These are phyloP conservation scores for Hedya salicella DNA, from an alignment of 2,888 invertebrate species.

Conservation along the genomic window DNA sequence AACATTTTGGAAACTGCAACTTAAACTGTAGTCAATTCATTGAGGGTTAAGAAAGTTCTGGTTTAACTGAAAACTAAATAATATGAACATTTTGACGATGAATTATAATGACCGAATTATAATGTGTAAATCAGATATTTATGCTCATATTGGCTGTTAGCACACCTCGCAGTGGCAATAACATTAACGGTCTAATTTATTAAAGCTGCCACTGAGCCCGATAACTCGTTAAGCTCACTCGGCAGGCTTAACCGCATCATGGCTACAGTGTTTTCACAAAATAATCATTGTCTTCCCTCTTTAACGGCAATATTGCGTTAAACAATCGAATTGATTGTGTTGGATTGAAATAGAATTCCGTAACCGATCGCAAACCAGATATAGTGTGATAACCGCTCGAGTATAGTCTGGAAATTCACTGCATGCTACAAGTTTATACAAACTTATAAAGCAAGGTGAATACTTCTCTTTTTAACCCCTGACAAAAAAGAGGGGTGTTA, in stretches of 20 bases:
- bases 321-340: constrained; percentile 36
- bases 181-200: constrained; percentile 23
- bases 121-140: constrained; percentile 9
- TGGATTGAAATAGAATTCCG: constrained; percentile 25
- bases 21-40: too few relatives aligned
- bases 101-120: neutral
- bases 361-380: constrained; percentile 20
- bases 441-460: too few relatives aligned
- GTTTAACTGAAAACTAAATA: too few relatives aligned
- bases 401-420: too few relatives aligned
- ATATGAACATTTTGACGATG: too few relatives aligned
- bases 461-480: too few relatives aligned
- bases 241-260: constrained; percentile 28
- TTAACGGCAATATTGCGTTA: constrained; percentile 28
- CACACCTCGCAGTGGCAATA: constrained; percentile 13
- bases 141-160: constrained; percentile 3
- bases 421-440: too few relatives aligned
- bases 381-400: too few relatives aligned
- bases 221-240: constrained; percentile 30
- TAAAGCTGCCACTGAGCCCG: constrained; percentile 20
- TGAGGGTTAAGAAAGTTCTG: too few relatives aligned
- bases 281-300: constrained; percentile 35
- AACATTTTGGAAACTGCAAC: too few relatives aligned
- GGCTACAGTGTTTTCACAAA: constrained; percentile 18
- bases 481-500: too few relatives aligned